Evolutionary conservation across 1,140 invertebrate species (phyloP).

Genomic region (Centruroides vittatus): DNA sequence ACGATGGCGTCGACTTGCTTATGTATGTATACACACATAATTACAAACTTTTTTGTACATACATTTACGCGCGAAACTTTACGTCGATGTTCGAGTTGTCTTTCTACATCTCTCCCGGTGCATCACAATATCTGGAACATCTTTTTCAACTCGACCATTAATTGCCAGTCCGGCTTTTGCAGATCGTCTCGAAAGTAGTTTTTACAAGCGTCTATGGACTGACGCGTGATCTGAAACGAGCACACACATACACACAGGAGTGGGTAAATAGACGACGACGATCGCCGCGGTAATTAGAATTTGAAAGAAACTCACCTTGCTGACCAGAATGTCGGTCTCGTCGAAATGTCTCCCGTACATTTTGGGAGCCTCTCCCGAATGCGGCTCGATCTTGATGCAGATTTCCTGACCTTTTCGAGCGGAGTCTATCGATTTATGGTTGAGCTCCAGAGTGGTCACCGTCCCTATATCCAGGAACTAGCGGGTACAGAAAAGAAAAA

Average conservation of each 20-base stretch:
- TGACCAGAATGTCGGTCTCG: slow-evolving; percentile 83
- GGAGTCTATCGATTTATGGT: slow-evolving; percentile 59
- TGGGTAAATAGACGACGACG: not conserved
- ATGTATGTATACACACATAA: not conserved
- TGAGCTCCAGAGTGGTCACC: slow-evolving; percentile 89
- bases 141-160: slow-evolving; percentile 98
- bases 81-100: too few relatives aligned
- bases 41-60: not conserved
- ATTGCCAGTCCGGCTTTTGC: slow-evolving; percentile 87
- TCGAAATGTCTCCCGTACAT: slow-evolving; percentile 98
- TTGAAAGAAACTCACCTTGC: slow-evolving; percentile 57
- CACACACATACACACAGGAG: not conserved
- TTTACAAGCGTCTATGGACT: slow-evolving; percentile 98
- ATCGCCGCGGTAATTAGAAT: not conserved
- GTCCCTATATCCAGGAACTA: slow-evolving; percentile 88
- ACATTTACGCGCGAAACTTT: not conserved
- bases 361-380: slow-evolving; percentile 92
- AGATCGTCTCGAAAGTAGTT: slow-evolving; percentile 97
- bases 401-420: slow-evolving; percentile 95
- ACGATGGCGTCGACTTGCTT: not conserved
- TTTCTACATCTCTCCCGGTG: too few relatives aligned
- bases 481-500: slow-evolving; percentile 11
- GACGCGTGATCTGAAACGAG: slow-evolving; percentile 72
- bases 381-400: slow-evolving; percentile 94
- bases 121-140: slow-evolving; percentile 74